Conservation (phyloP, 2,113 vertebrate species). For the Microtus ochrogaster region DNA sequence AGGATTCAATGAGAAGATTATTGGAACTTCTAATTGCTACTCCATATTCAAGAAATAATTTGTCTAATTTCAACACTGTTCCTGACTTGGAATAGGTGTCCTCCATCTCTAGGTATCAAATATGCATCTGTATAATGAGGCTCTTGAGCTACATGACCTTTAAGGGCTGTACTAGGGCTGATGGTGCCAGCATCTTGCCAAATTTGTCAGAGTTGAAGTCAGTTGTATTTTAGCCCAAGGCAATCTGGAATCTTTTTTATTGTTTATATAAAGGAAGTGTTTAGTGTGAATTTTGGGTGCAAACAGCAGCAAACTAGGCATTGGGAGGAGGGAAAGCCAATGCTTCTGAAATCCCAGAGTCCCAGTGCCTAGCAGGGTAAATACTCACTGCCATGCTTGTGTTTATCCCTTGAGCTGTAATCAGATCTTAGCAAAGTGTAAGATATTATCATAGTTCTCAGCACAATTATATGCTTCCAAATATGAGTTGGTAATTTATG, state of each 20-base stretch:
- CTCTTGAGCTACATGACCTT: not conserved
- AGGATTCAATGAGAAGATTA: slow-evolving; percentile 11
- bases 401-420: slow-evolving; percentile 65
- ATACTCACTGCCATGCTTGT: not conserved
- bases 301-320: not conserved
- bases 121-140: not conserved
- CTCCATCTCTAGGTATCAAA: slow-evolving; percentile 26
- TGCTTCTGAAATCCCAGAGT: not conserved
- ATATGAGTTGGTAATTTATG: slow-evolving; percentile 48
- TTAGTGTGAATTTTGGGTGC: not conserved
- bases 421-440: slow-evolving; percentile 51
- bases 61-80: not conserved
- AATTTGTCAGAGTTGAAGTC: slow-evolving; percentile 13
- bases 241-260: not conserved
- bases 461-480: slow-evolving; percentile 29
- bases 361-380: not conserved
- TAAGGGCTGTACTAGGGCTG: not conserved
- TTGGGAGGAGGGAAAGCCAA: not conserved
- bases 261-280: slow-evolving; percentile 56
- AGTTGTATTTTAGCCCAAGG: slow-evolving; percentile 24
- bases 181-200: slow-evolving; percentile 23
- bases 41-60: not conserved
- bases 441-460: slow-evolving; percentile 47
- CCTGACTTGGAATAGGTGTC: not conserved
- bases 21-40: not conserved